Percentiles rank a stretch among this genome's conserved stretches.
Conservation (phyloP, 2,888 invertebrate genomes). For the Anoncus sp. region DNA sequence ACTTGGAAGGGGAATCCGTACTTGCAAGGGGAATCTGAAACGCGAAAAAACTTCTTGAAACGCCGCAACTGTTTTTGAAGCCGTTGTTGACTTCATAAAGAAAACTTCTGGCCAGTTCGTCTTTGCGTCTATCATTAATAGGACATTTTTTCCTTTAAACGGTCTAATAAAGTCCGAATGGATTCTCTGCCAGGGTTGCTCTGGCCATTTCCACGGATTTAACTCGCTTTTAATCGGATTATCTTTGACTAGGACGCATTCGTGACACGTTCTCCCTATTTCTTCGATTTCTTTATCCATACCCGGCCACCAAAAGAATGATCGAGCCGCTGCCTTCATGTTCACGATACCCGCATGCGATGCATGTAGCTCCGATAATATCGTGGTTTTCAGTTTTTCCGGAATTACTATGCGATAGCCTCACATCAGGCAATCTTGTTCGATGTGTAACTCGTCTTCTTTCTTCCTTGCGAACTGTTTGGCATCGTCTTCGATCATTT, state of each 20-base stretch:
- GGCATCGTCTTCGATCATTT: constrained; percentile 25
- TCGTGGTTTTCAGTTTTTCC: constrained; percentile 24
- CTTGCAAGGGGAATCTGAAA: too few species aligned
- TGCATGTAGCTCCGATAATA: constrained; percentile 55
- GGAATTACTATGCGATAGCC: too few species aligned
- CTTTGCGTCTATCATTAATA: constrained; percentile 69
- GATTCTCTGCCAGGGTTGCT: constrained; percentile 65
- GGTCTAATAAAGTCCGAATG: constrained; percentile 65
- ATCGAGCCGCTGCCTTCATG: constrained; percentile 60
- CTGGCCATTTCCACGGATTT: constrained; percentile 65
- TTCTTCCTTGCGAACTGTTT: constrained; percentile 34
- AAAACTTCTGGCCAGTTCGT: too few species aligned
- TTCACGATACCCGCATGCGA: constrained; percentile 53
- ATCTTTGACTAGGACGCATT: constrained; percentile 43
- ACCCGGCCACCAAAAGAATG: constrained; percentile 64
- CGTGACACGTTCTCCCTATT: constrained; percentile 43
- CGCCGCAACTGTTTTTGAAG: too few species aligned
- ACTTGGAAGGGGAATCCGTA: too few species aligned
- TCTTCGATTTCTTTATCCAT: constrained; percentile 61
- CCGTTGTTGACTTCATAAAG: too few species aligned
- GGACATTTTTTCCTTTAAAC: constrained; percentile 58
- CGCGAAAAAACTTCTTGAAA: too few species aligned
- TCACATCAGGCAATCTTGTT: too few species aligned
- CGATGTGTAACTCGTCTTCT: constrained; percentile 53
- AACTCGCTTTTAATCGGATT: constrained; percentile 46